Evolutionary conservation across 2,888 invertebrate species (phyloP), one percentile per base, ranked within the genome.

Genomic region (Harmothoe impar): DNA sequence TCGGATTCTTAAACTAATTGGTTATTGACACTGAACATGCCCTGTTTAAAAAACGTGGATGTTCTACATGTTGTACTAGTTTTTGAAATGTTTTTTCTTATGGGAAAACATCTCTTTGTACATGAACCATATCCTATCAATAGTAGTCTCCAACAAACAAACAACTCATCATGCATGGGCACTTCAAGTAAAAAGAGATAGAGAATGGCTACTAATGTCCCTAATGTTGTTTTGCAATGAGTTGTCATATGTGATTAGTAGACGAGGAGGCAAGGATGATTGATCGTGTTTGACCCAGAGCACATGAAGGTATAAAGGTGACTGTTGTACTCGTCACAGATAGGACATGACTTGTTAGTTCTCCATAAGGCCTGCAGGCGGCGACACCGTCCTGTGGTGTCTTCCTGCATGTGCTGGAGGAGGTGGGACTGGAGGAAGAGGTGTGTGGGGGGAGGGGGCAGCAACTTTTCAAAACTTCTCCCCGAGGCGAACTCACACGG

Each of bases 401-500:
- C 77, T 43, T 43, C n/a, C n/a, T n/a, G n/a, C n/a, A n/a, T 43
- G 43, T 3, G 43, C 43, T 43, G 43, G 43, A 43, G 43, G 43
- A 43, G 43, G 5, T 43, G 3, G 43, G 43, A 10, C 43, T 43
- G 43, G 43, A n/a, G n/a, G n/a, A n/a, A n/a, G n/a, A 54, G 54
- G 54, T 25, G 62, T 3, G 62, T 23, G 62, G 62, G n/a, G n/a
- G 62, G n/a, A 17, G 62, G 62, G 62, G 5, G 29, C 31, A 25
- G 77, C 17, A 77, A 77, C 77, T 77, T 81, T 43, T 81, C 81
- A 81, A 33, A 81, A 43, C 72, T 72, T 81, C 35, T 43, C 81
- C 81, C 81, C 35, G 35, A 20, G 81, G 81, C 7, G 12, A 62
- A 62, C 62, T 62, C 62, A 62, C 62, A 62, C n/a, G 62, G 62